These are phyloP conservation scores for Haemorhous mexicanus DNA, from an alignment of 2,113 vertebrate species.

Conservation along the genomic window DNA sequence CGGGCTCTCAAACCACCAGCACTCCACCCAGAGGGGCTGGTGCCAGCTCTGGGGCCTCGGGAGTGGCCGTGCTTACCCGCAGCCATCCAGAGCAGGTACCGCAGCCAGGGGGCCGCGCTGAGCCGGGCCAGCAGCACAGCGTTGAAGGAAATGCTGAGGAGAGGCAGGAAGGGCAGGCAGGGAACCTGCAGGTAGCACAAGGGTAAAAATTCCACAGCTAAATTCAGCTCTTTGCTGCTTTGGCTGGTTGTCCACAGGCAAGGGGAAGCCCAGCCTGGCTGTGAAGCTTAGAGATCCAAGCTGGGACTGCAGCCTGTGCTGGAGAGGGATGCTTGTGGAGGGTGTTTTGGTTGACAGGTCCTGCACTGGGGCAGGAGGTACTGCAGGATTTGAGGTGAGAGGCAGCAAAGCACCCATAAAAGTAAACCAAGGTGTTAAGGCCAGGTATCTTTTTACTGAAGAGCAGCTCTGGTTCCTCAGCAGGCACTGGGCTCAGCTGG, in stretches of 20 bases:
- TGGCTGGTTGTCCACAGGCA: neutral
- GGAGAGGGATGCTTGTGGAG: neutral
- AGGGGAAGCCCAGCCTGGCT: neutral
- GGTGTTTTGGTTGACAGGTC: neutral
- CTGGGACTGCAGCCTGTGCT: neutral
- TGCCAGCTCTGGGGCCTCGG: fast-evolving
- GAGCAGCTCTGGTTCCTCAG: neutral
- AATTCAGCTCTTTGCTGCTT: neutral
- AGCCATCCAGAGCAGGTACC: constrained; percentile 82
- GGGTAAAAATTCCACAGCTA: neutral
- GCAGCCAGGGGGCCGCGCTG: constrained; percentile 74
- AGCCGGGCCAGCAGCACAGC: constrained; percentile 80
- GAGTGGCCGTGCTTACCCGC: constrained; percentile 62
- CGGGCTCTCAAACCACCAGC: fast-evolving
- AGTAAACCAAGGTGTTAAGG: neutral
- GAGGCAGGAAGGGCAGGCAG: constrained; percentile 77
- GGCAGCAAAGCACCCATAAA: neutral
- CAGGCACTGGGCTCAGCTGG: neutral
- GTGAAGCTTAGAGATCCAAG: neutral
- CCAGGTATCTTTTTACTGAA: neutral
- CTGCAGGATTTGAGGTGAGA: neutral
- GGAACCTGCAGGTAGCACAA: constrained; percentile 74
- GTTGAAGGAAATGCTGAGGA: constrained; percentile 79
- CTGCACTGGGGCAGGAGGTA: neutral
- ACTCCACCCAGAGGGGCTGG: neutral